Base-by-base conservation (phyloP, 2,888 invertebrate species). In the Drosophila neoperkinsi region DNA sequence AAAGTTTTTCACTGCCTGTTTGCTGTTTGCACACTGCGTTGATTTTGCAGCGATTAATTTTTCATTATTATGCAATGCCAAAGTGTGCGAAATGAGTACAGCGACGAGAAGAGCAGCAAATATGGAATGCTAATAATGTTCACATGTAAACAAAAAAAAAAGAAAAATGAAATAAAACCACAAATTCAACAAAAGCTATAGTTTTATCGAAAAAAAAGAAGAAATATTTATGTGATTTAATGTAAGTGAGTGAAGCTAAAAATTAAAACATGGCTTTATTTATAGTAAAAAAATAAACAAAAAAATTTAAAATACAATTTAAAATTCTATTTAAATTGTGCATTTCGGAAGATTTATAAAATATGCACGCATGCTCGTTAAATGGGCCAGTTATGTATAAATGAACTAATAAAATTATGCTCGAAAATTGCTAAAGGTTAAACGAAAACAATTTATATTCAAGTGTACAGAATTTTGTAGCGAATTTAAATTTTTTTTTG, bases 1-100 rank as follows among this genome's bases (percentile, higher is more conserved):
- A 64, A 55, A 57, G 3, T 52, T 52, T 62, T 58, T 59, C 55
- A 30, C 34, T 18, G 4, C 9, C 49, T 57, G 46, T 50, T 21
- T 46, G 34, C 31, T 21, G n/a, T 50, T 62, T 61, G 36, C 36
- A 28, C 34, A 21, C 28, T 57, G 36, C 46, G 51, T 59, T 51
- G 78, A 71, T 67, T 74, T 77, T 74, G 58, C 64, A 60, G 51
- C 75, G 67, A 81, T 87, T 84, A 82, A 75, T 84, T 76, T 71
- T 80, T 70, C 64, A 84, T 82, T 79, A 79, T 84, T 78, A 77
- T 75, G 74, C 69, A 71, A 79, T 33, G 58, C 18, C 76, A 68
- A 74, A 61, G 68, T 60, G 52, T 62, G 65, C 62, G 28, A 61
- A 71, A 56, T 61, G 66, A 56, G 60, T 59, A 50, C 60, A 64